A percentile compares a stretch with the other conserved stretches of the same genome.
phyloP scores from a whole-genome alignment of 2,797 vertebrate genomes.

The Catharus ustulatus region DNA sequence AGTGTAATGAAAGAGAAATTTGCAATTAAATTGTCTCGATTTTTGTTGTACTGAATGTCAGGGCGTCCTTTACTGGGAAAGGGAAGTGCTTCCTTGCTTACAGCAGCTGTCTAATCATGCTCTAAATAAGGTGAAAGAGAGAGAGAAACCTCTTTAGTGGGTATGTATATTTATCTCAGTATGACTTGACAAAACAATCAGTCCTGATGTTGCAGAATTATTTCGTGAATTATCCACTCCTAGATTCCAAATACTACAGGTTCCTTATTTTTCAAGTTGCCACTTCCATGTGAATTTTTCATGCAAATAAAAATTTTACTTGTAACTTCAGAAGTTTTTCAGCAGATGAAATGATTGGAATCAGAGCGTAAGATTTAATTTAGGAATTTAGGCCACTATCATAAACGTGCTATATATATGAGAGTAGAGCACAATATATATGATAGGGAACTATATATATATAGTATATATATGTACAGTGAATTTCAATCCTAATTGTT shows the following conservation, averaged over 20 bases:
- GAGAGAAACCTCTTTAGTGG: not conserved
- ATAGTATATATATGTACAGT: not conserved
- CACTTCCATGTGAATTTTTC: not conserved
- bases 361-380: not conserved
- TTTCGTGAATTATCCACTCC: not conserved
- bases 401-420: not conserved
- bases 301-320: not conserved
- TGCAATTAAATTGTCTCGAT: not conserved
- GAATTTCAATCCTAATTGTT: not conserved
- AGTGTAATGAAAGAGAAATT: not conserved
- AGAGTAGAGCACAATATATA: not conserved
- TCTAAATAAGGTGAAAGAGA: not conserved
- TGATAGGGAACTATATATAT: not conserved
- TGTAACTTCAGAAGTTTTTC: not conserved
- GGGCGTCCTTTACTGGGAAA: not conserved
- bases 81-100: not conserved
- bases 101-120: not conserved
- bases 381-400: not conserved
- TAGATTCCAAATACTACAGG: not conserved
- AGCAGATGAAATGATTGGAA: not conserved
- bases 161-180: rapidly evolving
- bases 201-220: not conserved
- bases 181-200: not conserved
- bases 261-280: not conserved
- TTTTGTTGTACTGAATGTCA: not conserved